These are phyloP conservation scores for Leptoteleia sp. DNA, from an alignment of 1,140 invertebrate genomes.

Conservation along the genomic window DNA sequence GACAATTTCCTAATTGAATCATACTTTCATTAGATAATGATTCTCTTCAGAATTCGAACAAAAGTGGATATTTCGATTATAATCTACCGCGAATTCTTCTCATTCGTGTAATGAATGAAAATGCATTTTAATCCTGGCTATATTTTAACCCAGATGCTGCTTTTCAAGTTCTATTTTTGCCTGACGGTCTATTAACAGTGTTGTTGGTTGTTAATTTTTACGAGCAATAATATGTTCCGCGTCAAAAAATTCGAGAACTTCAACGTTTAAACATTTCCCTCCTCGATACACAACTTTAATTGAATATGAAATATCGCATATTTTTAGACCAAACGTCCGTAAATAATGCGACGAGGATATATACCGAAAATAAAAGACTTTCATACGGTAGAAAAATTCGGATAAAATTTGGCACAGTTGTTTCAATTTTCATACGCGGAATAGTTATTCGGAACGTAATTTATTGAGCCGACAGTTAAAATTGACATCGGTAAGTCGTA, in stretches of 20 bases:
- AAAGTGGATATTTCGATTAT: constrained; percentile 22
- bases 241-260: neutral
- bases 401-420: constrained; percentile 18
- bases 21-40: constrained; percentile 2
- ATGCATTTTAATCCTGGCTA: constrained; percentile 31
- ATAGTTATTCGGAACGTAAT: constrained; percentile 18
- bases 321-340: constrained; percentile 10
- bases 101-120: constrained; percentile 23
- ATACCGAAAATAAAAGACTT: constrained; percentile 20
- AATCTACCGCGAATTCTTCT: constrained; percentile 6
- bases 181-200: constrained; percentile 20
- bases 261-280: neutral
- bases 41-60: constrained; percentile 9
- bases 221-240: constrained; percentile 4
- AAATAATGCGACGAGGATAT: constrained; percentile 14
- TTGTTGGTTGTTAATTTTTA: constrained; percentile 17
- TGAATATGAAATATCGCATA: constrained; percentile 8
- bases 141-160: constrained; percentile 28
- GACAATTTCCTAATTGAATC: constrained; percentile 12
- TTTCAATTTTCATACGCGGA: constrained; percentile 30
- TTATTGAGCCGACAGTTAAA: constrained; percentile 9
- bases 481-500: constrained; percentile 8
- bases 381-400: constrained; percentile 13
- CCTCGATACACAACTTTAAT: constrained; percentile 15
- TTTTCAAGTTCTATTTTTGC: constrained; percentile 7